Base-by-base conservation (phyloP, 1,140 invertebrate species). In the Acromyrmex heyeri region DNA sequence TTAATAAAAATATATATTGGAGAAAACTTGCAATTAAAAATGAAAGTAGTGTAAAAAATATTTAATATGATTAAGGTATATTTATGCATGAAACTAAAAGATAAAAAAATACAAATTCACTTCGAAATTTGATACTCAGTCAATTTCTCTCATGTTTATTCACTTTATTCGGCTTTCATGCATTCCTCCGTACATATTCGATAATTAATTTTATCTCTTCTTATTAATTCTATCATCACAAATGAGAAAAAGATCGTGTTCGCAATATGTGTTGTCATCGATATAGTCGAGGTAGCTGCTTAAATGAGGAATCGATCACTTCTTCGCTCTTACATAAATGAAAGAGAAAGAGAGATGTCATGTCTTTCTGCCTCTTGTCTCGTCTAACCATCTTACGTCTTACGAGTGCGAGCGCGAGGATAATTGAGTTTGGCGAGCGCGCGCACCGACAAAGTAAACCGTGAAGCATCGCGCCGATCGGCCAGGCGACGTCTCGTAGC, bases 401-500 rank as follows among this genome's bases (percentile, higher is more conserved):
- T 62, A 57, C 65, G 57, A 77, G 64, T 70, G 34, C 75, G 73
- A 78, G 81, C 70, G 69, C 57, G 57, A 62, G 69, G 86, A 82
- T 90, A 90, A 90, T 90, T 90, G 88, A 90, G 88, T 90, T 90
- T 88, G 77, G 86, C 79, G 78, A 83, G 72, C 50, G 67, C 65
- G 85, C 67, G 86, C 48, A 82, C 88, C 89, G 89, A 90, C 88
- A 90, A 90, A 90, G 89, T 90, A 90, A 90, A 90, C 88, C 86
- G 88, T 87, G 86, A 90, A 82, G 57, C 72, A 87, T 87, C 79
- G 50, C 64, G 65, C 30, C 86, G 21, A 48, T 50, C 44, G 67
- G 59, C 55, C 55, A 61, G 79, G 62, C 86, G 88, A 90, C 69
- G 76, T 90, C 85, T 73, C 70, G 72, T 87, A 79, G 85, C 69